Evolutionary conservation across 2,797 vertebrate species (phyloP).

Genomic region (Eremophila alpestris): DNA sequence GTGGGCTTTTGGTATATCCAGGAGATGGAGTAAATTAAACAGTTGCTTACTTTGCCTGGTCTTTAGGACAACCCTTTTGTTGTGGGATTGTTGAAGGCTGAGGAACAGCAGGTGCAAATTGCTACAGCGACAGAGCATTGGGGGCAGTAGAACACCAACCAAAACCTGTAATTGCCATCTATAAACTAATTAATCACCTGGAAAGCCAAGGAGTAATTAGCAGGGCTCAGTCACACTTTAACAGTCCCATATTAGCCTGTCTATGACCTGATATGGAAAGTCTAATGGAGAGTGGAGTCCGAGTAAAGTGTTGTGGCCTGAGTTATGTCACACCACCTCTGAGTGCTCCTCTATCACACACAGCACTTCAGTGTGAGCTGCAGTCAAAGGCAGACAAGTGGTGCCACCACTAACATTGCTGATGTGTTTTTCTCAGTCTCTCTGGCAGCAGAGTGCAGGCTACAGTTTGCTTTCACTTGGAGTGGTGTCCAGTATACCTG

Average conservation of each 20-base stretch:
- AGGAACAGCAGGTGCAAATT: no score
- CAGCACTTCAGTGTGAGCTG: no score
- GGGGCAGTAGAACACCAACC: not conserved
- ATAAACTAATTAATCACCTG: not conserved
- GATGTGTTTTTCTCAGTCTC: not conserved
- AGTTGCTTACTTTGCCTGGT: not conserved
- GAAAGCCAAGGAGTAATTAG: not conserved
- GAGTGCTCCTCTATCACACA: not conserved
- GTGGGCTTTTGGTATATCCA: not conserved
- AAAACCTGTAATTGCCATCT: not conserved
- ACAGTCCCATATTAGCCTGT: not conserved
- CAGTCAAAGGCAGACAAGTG: not conserved
- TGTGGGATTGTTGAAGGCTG: not conserved
- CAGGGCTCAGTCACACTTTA: not conserved
- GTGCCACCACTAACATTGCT: not conserved
- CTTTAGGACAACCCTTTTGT: not conserved
- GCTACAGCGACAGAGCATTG: not conserved
- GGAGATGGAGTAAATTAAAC: not conserved
- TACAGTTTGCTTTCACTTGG: not conserved
- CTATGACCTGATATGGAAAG: not conserved
- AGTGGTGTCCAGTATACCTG: not conserved
- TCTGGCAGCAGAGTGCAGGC: no score
- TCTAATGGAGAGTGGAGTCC: no score
- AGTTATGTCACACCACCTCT: not conserved
- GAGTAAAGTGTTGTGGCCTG: not conserved